These are phyloP conservation scores for Orthonyx spaldingii DNA, from an alignment of 2,113 vertebrate genomes.

Conservation along the genomic window DNA sequence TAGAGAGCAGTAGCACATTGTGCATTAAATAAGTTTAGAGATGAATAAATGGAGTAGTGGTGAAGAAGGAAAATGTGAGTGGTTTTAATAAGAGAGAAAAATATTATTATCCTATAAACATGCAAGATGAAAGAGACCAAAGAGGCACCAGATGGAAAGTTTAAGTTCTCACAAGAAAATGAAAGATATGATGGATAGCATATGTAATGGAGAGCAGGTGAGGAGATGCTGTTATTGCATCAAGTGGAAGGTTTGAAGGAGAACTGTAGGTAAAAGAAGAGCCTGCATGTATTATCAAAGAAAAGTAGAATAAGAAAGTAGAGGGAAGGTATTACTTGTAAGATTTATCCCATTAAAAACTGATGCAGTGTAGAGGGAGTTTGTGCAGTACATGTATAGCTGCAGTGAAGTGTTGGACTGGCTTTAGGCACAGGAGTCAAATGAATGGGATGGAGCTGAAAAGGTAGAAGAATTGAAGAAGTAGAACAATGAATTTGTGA, in stretches of 20 bases:
- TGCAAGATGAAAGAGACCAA: neutral
- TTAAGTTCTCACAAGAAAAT: neutral
- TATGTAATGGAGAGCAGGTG: neutral
- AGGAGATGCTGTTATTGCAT: neutral
- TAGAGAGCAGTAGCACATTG: neutral
- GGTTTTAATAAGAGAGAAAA: neutral
- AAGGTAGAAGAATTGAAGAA: neutral
- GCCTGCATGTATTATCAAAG: neutral
- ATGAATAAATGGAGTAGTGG: neutral
- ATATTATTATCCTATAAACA: neutral
- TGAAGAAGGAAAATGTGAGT: neutral
- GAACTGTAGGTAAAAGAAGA: neutral
- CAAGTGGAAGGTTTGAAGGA: neutral
- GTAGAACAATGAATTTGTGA: neutral
- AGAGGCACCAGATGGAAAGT: neutral
- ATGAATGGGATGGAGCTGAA: neutral
- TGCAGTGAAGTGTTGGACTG: neutral
- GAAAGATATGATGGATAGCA: neutral
- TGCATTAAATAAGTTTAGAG: neutral
- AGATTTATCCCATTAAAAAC: neutral
- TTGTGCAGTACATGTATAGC: neutral
- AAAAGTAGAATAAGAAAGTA: neutral
- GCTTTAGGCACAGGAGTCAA: neutral
- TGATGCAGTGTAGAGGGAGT: neutral
- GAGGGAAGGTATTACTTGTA: neutral